Conservation (phyloP, 2,797 vertebrate species). For the Phataginus tetradactyla region DNA sequence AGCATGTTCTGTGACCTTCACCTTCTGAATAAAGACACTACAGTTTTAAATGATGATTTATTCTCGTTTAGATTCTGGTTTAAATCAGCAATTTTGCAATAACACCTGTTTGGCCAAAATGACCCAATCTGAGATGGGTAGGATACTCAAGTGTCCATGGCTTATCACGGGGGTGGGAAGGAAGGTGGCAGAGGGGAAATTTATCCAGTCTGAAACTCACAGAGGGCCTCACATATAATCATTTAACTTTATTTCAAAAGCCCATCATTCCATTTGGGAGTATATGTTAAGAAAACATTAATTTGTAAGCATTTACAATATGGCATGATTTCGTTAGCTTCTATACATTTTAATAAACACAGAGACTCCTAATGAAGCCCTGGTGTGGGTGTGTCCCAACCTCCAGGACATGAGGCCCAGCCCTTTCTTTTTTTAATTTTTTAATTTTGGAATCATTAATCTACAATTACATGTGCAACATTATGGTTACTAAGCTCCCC, state of each 20-base stretch:
- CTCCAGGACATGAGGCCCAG: neutral
- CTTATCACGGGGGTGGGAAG: no score
- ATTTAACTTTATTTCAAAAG: neutral
- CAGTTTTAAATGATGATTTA: neutral
- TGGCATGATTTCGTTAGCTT: neutral
- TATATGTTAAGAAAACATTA: neutral
- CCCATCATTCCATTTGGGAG: neutral
- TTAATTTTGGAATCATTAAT: no score
- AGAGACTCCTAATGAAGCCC: no score
- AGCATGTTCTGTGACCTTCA: accelerated
- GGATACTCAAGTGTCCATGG: neutral
- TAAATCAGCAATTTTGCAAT: neutral
- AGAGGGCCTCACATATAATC: neutral
- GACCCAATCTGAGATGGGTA: accelerated
- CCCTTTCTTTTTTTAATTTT: neutral
- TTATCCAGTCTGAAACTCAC: neutral
- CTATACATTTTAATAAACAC: neutral
- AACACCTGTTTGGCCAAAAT: neutral
- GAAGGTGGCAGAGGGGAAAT: accelerated
- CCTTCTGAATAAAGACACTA: neutral
- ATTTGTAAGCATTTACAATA: neutral
- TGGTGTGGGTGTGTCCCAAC: neutral
- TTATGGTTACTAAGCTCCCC: no score
- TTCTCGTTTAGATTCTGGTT: neutral
- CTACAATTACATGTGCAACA: no score